Percentiles rank a stretch among this genome's conserved stretches.
phyloP scores from a whole-genome alignment of 2,888 invertebrate species.

The Philhelius pedissequus region DNA sequence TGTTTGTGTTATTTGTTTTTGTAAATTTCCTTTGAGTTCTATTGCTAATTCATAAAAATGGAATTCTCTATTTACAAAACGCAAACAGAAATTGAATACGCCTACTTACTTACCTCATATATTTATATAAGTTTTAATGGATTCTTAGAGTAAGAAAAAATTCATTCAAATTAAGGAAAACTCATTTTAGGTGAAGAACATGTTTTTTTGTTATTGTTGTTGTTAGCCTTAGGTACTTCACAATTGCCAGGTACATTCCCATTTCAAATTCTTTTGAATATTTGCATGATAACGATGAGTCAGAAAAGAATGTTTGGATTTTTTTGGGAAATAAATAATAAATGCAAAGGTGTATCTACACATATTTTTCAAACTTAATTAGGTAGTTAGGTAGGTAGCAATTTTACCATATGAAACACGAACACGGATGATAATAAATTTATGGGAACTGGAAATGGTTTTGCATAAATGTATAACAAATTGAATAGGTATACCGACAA shows the following conservation, averaged over 20 bases:
- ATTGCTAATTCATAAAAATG: constrained; percentile 9
- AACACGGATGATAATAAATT: background rate
- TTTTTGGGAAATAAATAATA: background rate
- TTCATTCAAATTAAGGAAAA: constrained; percentile 1
- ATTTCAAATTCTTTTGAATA: background rate
- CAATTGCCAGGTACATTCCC: background rate
- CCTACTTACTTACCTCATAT: background rate
- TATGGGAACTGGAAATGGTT: background rate
- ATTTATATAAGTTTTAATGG: background rate
- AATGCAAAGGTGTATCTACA: background rate
- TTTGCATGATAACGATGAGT: constrained; percentile 12
- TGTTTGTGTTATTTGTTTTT: background rate
- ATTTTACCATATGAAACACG: background rate
- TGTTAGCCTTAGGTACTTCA: background rate
- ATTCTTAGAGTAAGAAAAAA: background rate
- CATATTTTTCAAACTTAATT: background rate
- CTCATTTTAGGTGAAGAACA: constrained; percentile 7
- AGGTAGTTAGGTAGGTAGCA: background rate
- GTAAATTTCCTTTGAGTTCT: background rate
- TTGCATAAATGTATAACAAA: too few relatives aligned
- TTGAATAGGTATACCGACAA: too few relatives aligned
- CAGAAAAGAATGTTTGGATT: background rate
- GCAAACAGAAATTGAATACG: background rate
- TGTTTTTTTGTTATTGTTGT: background rate
- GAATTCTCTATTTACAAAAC: background rate